A percentile compares a stretch with the other conserved stretches of the same genome.
Evolutionary conservation across 2,888 invertebrate species (phyloP).

Genomic region (Melolontha melolontha): DNA sequence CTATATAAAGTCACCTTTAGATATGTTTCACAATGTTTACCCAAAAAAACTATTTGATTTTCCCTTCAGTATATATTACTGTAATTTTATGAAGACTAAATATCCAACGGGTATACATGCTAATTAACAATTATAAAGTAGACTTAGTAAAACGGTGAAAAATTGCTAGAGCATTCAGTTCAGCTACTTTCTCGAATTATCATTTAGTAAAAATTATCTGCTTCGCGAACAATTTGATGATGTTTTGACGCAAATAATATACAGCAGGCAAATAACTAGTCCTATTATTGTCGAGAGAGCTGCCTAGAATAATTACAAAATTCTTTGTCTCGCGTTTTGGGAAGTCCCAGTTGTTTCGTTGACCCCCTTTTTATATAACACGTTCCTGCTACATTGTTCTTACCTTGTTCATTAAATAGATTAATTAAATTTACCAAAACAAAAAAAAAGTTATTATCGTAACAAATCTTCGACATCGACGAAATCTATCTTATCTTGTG

Average conservation of each 20-base stretch:
- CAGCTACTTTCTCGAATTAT: not conserved
- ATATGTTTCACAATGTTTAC: too few relatives aligned
- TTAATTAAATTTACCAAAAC: slow-evolving; percentile 11
- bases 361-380: slow-evolving; percentile 18
- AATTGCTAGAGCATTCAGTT: too few relatives aligned
- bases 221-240: not conserved
- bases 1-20: too few relatives aligned
- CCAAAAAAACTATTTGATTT: too few relatives aligned
- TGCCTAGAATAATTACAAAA: slow-evolving; percentile 20
- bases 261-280: slow-evolving; percentile 4
- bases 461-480: too few relatives aligned
- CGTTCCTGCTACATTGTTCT: not conserved
- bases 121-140: too few relatives aligned
- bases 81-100: too few relatives aligned
- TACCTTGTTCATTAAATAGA: slow-evolving; percentile 4
- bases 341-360: slow-evolving; percentile 25
- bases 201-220: slow-evolving; percentile 4
- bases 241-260: slow-evolving; percentile 7
- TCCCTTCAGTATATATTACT: too few relatives aligned
- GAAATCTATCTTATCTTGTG: too few relatives aligned
- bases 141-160: too few relatives aligned
- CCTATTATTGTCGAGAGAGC: slow-evolving; percentile 3
- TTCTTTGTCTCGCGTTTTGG: slow-evolving; percentile 10
- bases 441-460: not conserved
- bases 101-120: too few relatives aligned